phyloP scores from a whole-genome alignment of 2,888 invertebrate species.

The Branchellion lobata region DNA sequence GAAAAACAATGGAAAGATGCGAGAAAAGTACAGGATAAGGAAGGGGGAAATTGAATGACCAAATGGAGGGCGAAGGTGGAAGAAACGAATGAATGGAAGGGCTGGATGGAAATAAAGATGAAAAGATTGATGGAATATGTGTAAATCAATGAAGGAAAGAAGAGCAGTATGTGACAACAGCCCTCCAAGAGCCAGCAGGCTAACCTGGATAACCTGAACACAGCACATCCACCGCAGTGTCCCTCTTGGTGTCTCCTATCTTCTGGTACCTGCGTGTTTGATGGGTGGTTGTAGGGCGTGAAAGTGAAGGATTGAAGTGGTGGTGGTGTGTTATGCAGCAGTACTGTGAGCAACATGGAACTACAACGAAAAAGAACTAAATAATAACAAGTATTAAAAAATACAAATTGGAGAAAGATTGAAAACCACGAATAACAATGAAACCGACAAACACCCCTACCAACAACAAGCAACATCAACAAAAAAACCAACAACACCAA shows the following conservation, averaged over 20 bases:
- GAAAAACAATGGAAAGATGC: neutral
- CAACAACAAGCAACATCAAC: neutral
- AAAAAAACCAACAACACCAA: too few relatives aligned
- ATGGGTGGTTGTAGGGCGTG: neutral
- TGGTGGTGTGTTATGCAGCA: neutral
- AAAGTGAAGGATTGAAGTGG: neutral
- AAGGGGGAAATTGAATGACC: neutral
- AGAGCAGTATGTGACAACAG: too few relatives aligned
- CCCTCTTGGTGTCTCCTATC: slow-evolving; percentile 98
- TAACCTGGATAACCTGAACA: slow-evolving; percentile 71
- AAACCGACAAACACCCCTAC: neutral
- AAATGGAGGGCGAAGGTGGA: too few relatives aligned
- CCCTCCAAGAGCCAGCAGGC: too few relatives aligned
- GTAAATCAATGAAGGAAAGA: too few relatives aligned
- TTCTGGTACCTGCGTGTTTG: slow-evolving; percentile 77
- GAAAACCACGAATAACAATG: neutral
- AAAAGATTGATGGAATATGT: too few relatives aligned
- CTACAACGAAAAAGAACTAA: too few relatives aligned
- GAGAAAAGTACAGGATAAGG: neutral
- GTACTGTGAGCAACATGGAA: neutral
- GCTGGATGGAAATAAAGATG: too few relatives aligned
- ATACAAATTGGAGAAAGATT: neutral
- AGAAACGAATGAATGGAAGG: too few relatives aligned
- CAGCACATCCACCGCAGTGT: slow-evolving; percentile 91
- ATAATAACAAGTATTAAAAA: neutral